Evolutionary conservation across 2,888 invertebrate species (phyloP).

Genomic region (Myathropa florea): DNA sequence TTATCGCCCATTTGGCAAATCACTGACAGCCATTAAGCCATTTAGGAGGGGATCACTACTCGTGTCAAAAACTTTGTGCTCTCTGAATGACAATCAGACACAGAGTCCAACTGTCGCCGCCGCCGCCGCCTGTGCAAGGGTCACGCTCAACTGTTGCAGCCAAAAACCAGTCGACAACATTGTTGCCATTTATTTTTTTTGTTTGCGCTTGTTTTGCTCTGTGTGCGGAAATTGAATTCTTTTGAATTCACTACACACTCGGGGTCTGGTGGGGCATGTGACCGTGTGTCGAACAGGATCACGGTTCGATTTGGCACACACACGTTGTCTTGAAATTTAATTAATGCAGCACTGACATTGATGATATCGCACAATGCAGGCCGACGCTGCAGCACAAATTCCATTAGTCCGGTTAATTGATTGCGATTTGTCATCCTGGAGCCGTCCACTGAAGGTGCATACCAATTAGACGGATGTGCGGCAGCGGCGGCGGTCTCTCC

Average conservation of each 20-base stretch:
- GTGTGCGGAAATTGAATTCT: background rate
- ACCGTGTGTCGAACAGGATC: background rate
- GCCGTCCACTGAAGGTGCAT: conserved; percentile 28
- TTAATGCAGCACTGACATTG: conserved; percentile 50
- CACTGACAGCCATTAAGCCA: conserved; percentile 63
- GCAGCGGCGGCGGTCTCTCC: background rate
- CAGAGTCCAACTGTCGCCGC: conserved; percentile 18
- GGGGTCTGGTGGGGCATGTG: background rate
- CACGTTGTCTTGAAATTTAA: conserved; percentile 52
- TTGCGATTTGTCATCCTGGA: conserved; percentile 54
- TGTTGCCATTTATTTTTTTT: background rate
- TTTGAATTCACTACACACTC: background rate
- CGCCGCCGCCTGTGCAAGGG: background rate
- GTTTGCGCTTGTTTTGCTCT: background rate
- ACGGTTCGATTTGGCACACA: conserved; percentile 4
- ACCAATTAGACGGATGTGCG: conserved; percentile 39
- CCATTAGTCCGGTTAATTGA: conserved; percentile 56
- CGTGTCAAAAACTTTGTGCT: conserved; percentile 43
- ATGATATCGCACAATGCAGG: conserved; percentile 2
- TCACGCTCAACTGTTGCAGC: conserved; percentile 38
- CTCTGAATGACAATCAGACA: conserved; percentile 10
- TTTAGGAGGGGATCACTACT: conserved; percentile 56
- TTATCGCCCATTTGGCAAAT: conserved; percentile 60
- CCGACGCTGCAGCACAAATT: conserved; percentile 40
- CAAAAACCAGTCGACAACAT: background rate